Conservation (phyloP, 2,888 invertebrate species). For the Deilephila porcellus region DNA sequence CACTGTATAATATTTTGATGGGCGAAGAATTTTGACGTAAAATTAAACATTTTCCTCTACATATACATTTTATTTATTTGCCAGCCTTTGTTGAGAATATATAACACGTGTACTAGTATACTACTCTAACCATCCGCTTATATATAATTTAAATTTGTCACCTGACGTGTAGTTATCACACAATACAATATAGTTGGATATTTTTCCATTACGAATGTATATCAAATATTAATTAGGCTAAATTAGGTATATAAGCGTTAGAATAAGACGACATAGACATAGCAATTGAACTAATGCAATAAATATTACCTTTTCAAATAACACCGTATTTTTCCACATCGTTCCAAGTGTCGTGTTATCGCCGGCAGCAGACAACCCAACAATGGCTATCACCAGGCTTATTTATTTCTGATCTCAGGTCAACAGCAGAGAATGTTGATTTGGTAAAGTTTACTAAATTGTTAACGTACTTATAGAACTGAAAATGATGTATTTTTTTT, state of each 20-base stretch:
- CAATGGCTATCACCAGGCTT: conserved; percentile 53
- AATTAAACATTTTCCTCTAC: conserved; percentile 40
- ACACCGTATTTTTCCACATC: conserved; percentile 32
- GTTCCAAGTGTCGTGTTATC: conserved; percentile 40
- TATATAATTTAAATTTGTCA: conserved; percentile 57
- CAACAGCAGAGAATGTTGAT: conserved; percentile 76
- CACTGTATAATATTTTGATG: conserved; percentile 57
- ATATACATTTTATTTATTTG: conserved; percentile 53
- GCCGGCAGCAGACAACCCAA: conserved; percentile 32
- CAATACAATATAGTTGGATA: conserved; percentile 66
- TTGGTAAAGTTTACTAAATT: conserved; percentile 81
- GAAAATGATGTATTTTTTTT: conserved; percentile 82
- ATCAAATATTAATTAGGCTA: conserved; percentile 69
- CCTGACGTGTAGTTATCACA: conserved; percentile 56
- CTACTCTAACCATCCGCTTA: conserved; percentile 60
- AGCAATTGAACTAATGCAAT: conserved; percentile 21
- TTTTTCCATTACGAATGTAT: conserved; percentile 75
- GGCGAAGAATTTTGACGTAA: conserved; percentile 44
- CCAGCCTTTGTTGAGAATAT: conserved; percentile 46
- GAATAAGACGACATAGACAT: conserved; percentile 58
- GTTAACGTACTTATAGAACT: conserved; percentile 83
- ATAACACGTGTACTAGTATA: conserved; percentile 42
- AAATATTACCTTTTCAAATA: conserved; percentile 29
- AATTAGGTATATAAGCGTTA: conserved; percentile 65
- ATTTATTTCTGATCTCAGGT: conserved; percentile 80